Evolutionary conservation across 1,140 invertebrate genomes (phyloP).

Genomic region (Mesaphorura yosii): DNA sequence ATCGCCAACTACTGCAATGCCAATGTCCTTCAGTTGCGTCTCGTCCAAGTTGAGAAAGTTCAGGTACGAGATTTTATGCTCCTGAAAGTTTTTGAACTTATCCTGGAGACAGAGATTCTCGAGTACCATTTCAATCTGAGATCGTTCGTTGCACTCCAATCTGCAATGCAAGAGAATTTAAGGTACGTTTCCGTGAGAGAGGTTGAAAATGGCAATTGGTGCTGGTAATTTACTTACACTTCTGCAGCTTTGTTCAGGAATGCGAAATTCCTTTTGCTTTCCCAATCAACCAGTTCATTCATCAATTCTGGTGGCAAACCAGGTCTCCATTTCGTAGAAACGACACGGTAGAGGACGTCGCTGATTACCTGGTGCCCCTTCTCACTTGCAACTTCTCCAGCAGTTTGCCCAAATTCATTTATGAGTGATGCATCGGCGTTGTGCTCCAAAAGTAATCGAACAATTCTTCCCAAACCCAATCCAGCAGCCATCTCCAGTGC

Average conservation of each 20-base stretch:
- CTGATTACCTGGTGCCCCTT: too few relatives aligned
- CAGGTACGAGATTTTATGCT: slow-evolving; percentile 1
- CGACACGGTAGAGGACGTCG: too few relatives aligned
- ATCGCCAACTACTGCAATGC: background rate
- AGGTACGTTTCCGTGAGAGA: too few relatives aligned
- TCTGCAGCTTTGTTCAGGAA: too few relatives aligned
- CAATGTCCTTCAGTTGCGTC: background rate
- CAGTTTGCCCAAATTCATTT: background rate
- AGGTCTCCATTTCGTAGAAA: too few relatives aligned
- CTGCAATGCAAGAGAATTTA: too few relatives aligned
- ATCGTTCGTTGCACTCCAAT: too few relatives aligned
- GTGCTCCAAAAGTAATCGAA: background rate
- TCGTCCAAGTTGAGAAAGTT: background rate
- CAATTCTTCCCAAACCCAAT: background rate
- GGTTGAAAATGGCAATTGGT: too few relatives aligned
- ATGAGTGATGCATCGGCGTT: background rate
- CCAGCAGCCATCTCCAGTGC: background rate
- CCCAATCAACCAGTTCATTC: too few relatives aligned
- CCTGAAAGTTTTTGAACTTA: background rate
- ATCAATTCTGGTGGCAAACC: too few relatives aligned
- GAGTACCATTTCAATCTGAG: background rate
- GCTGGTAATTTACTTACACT: too few relatives aligned
- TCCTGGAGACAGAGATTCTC: background rate
- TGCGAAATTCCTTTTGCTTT: too few relatives aligned
- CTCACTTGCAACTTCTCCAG: background rate